A percentile compares a stretch with the other conserved stretches of the same genome.
Conservation (phyloP, 2,797 vertebrate species). For the Hydrocynus forskahlii region DNA sequence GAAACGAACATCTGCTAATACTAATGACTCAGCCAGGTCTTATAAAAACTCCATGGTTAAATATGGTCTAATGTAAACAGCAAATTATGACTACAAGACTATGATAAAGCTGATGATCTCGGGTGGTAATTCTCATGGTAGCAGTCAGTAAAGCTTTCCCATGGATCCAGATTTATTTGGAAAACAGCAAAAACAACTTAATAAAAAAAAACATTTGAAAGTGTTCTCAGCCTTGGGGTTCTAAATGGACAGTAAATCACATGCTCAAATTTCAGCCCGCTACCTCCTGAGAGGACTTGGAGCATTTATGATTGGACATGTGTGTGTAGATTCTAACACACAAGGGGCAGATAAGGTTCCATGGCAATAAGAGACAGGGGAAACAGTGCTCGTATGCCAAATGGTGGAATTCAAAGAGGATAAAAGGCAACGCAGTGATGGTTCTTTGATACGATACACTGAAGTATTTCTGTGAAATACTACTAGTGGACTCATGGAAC, state of each 20-base stretch:
- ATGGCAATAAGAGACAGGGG: slow-evolving; percentile 23
- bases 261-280: slow-evolving; percentile 33
- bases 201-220: neutral
- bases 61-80: neutral
- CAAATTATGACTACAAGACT: neutral
- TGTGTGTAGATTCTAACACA: slow-evolving; percentile 28
- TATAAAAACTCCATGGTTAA: neutral
- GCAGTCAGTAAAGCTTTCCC: neutral
- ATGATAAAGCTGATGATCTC: neutral
- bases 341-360: slow-evolving; percentile 34
- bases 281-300: slow-evolving; percentile 19
- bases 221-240: neutral
- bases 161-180: neutral
- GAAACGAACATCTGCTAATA: neutral
- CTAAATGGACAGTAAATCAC: slow-evolving; percentile 19
- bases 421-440: slow-evolving; percentile 38
- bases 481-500: slow-evolving; percentile 39
- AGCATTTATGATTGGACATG: slow-evolving; percentile 21
- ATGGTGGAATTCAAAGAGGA: slow-evolving; percentile 34
- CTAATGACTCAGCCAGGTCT: neutral
- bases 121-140: neutral
- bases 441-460: slow-evolving; percentile 8
- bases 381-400: slow-evolving; percentile 19
- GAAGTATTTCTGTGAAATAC: slow-evolving; percentile 36
- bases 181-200: neutral